A percentile compares a stretch with the other conserved stretches of the same genome.
Conservation (phyloP, 2,888 invertebrate genomes). For the Tenthredo distinguenda region DNA sequence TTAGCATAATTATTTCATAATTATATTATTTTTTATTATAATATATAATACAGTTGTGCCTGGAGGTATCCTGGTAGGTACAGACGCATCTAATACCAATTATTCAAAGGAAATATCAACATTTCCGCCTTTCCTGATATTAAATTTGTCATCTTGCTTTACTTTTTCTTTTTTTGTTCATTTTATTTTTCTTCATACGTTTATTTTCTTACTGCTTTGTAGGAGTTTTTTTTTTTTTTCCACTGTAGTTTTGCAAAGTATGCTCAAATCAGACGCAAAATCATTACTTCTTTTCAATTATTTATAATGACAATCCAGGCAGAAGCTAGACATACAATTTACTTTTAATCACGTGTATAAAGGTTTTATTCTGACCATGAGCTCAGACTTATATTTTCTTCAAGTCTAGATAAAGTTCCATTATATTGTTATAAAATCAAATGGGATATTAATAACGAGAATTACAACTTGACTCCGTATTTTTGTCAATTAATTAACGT, state of each 20-base stretch:
- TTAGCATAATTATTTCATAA: constrained; percentile 68
- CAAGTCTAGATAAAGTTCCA: neutral
- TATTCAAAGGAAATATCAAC: constrained; percentile 30
- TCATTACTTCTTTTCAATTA: neutral
- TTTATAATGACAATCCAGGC: constrained; percentile 24
- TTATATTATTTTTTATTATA: constrained; percentile 57
- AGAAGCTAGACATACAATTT: neutral
- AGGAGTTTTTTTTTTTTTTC: neutral
- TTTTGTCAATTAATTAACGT: neutral
- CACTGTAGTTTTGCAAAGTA: constrained; percentile 18
- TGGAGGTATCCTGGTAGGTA: constrained; percentile 65
- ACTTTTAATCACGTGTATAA: neutral
- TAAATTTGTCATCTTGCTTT: constrained; percentile 51
- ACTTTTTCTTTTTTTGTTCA: neutral
- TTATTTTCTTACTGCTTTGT: neutral
- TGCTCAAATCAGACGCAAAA: constrained; percentile 15
- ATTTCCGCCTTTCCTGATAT: constrained; percentile 41
- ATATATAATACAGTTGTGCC: constrained; percentile 70
- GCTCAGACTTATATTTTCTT: constrained; percentile 9
- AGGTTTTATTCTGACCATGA: neutral
- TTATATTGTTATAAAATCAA: neutral
- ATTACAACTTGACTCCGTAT: neutral
- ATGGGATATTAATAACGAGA: neutral
- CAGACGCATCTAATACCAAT: constrained; percentile 33
- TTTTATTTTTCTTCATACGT: neutral